Base-by-base conservation (phyloP, 2,797 vertebrate genomes). In the Characodon lateralis region DNA sequence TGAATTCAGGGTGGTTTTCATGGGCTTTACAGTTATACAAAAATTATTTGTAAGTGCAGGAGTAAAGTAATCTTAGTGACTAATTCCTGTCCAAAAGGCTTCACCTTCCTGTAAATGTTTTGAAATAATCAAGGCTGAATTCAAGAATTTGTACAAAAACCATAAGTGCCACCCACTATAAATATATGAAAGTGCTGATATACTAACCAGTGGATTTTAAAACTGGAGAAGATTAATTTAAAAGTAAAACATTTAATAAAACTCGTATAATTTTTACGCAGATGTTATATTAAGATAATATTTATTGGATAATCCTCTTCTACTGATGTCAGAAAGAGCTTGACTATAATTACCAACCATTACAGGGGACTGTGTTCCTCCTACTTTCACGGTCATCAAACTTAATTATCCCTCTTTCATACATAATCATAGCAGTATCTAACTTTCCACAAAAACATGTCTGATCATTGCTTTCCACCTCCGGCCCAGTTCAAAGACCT, bases 371-470 rank as follows among this genome's bases (percentile, higher is more conserved):
- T 81, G 53, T 58, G 48, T 80, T 80, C 76, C 85, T 78, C 82
- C 55, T 80, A 76, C 79, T 68, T 74, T 89, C 56, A 78, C 77
- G 78, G 83, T 74, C 80, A 87, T 86, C 80, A 87, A 79, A 80
- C 68, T 71, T 51, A 81, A 90, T 90, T 78, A 82, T 78, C 83
- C 72, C 71, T 46, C 74, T 77, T 78, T 88, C 81, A 83, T 79
- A 73, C 83, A 86, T 91, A 90, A 91, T 89, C 88, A 80, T 78
- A 88, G 87, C 81, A 84, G 79, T 80, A 84, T 90, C 78, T 77
- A 56, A 84, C 65, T 81, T 73, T 83, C 77, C 59, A 84, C 61
- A 58, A 80, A 88, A 86, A 89, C 92, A 91, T 92, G 91, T 91
- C 84, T 81, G 74, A 84, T 94, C 90, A 82, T 83, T 86, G 87